Evolutionary conservation across 2,888 invertebrate species (phyloP).

Genomic region (Cephus sareptanus): DNA sequence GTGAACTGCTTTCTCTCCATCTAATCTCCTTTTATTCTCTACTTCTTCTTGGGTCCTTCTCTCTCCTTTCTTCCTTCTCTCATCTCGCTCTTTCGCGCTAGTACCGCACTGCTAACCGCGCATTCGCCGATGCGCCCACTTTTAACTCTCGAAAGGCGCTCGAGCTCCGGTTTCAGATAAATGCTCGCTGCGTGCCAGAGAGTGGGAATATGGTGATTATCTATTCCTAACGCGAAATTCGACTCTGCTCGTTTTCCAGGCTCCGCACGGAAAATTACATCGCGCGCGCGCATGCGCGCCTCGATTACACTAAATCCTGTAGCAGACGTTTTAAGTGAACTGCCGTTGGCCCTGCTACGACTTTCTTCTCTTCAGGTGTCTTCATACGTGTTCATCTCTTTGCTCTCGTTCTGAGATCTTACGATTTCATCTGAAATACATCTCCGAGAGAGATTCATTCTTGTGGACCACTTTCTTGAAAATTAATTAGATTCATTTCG

Average conservation of each 20-base stretch:
- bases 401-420: neutral
- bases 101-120: neutral
- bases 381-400: neutral
- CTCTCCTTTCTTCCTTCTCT: neutral
- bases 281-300: neutral
- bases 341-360: neutral
- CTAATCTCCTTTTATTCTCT: neutral
- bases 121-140: neutral
- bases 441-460: neutral
- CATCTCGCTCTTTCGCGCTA: neutral
- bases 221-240: slow-evolving; percentile 4
- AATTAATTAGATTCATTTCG: neutral
- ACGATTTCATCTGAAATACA: neutral
- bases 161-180: neutral
- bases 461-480: neutral
- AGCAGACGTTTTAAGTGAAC: neutral
- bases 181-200: slow-evolving; percentile 1
- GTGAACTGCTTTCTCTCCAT: neutral
- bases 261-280: neutral
- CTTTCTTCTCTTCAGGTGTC: neutral
- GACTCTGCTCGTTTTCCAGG: neutral
- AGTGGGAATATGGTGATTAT: slow-evolving; percentile 2
- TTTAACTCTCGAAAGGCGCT: slow-evolving; percentile 3
- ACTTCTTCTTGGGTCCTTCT: slow-evolving; percentile 12
- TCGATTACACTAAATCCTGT: neutral